phyloP scores from a whole-genome alignment of 2,797 vertebrate species.

The Percopsis omiscomaycus region DNA sequence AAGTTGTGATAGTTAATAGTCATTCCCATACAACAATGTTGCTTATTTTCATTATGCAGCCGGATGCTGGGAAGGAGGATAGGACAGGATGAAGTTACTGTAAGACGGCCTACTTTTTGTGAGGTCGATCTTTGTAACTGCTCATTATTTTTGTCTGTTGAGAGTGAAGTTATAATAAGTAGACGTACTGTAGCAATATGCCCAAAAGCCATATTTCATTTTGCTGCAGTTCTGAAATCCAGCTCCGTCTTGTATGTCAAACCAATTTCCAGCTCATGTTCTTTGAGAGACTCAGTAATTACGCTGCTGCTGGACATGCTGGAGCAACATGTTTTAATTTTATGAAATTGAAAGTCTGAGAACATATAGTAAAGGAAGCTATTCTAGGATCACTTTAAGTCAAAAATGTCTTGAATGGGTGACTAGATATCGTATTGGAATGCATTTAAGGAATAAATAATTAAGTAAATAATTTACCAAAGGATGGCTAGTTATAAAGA shows the following conservation, averaged over 20 bases:
- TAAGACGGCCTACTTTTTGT: slow-evolving; percentile 41
- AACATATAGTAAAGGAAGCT: neutral
- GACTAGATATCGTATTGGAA: neutral
- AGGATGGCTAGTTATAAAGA: neutral
- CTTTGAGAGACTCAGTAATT: slow-evolving; percentile 8
- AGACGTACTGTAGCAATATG: slow-evolving; percentile 7
- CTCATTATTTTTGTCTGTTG: slow-evolving; percentile 39
- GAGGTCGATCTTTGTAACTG: slow-evolving; percentile 44
- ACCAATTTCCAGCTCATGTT: slow-evolving; percentile 10
- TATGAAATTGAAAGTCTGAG: slow-evolving; percentile 10
- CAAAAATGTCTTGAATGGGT: no score
- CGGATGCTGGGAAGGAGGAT: slow-evolving; percentile 6
- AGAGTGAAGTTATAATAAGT: slow-evolving; percentile 41
- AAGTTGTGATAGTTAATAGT: no score
- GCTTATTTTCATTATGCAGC: slow-evolving; percentile 10
- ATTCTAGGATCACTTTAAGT: no score
- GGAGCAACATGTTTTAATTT: neutral
- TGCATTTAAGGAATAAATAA: neutral
- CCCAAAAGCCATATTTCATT: slow-evolving; percentile 29
- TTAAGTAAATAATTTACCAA: neutral
- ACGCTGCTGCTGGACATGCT: neutral
- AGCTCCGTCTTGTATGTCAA: slow-evolving; percentile 1
- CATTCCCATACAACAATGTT: neutral
- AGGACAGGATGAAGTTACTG: slow-evolving; percentile 11
- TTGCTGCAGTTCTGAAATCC: slow-evolving; percentile 16